Conservation (phyloP, 2,888 invertebrate species). For the Calameuta filiformis region DNA sequence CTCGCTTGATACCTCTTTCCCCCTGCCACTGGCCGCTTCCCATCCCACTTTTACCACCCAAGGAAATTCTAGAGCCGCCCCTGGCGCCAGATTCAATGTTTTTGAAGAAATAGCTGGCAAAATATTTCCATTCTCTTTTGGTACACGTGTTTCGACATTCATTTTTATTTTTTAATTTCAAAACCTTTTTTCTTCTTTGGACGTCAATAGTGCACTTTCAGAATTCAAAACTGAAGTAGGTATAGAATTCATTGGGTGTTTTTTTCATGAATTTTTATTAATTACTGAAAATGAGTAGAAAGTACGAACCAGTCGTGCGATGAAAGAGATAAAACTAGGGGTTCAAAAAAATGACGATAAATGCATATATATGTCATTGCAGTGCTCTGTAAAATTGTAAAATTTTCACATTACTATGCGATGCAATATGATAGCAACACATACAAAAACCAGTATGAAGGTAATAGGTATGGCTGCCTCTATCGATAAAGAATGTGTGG, state of each 20-base stretch:
- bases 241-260: not conserved
- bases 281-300: not conserved
- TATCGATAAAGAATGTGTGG: not conserved
- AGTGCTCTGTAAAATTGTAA: not conserved
- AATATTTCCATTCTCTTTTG: not conserved
- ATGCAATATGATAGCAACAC: not conserved
- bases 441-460: not conserved
- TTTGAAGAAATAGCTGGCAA: not conserved
- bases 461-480: not conserved
- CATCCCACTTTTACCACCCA: not conserved
- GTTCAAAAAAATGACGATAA: not conserved
- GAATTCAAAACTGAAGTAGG: not conserved
- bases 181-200: not conserved
- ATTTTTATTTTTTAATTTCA: not conserved
- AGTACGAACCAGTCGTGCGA: not conserved
- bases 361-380: not conserved
- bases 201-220: not conserved
- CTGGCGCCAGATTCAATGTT: not conserved
- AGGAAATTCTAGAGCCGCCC: not conserved
- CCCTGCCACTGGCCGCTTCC: not conserved
- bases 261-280: not conserved
- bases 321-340: not conserved
- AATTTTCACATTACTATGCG: not conserved
- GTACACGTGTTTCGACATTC: not conserved
- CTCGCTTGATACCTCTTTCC: conserved; percentile 11